Conservation (phyloP, 2,888 invertebrate species). For the Oegoconia quadripuncta region DNA sequence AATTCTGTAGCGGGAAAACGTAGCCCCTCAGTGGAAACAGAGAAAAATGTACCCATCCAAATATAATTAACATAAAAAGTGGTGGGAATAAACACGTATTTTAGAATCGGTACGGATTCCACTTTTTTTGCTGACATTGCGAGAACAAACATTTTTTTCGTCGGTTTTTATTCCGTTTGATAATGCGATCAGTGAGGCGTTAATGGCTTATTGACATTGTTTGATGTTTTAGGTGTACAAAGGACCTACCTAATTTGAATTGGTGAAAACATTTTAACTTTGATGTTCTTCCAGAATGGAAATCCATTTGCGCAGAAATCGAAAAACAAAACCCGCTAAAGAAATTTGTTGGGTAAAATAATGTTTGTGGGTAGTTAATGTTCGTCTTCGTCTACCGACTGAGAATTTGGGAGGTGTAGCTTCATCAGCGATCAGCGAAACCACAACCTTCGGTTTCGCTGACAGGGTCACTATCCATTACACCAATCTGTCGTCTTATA, state of each 20-base stretch:
- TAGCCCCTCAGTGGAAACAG: conserved; percentile 49
- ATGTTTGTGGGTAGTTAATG: too few relatives aligned
- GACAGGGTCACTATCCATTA: too few relatives aligned
- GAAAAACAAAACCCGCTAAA: too few relatives aligned
- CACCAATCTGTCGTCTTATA: too few relatives aligned
- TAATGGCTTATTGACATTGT: neutral
- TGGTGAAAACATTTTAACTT: neutral
- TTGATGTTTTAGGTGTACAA: neutral
- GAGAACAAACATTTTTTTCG: conserved; percentile 1
- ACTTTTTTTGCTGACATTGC: conserved; percentile 1
- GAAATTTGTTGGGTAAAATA: too few relatives aligned
- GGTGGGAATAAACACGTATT: conserved; percentile 51
- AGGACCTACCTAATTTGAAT: neutral
- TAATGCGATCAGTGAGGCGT: neutral
- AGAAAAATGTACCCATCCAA: conserved; percentile 60
- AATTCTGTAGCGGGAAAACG: conserved; percentile 60
- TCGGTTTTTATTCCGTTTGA: conserved; percentile 2
- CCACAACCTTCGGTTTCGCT: too few relatives aligned
- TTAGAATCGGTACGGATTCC: conserved; percentile 29
- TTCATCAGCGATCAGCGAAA: too few relatives aligned
- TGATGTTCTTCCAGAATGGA: neutral
- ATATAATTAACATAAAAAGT: conserved; percentile 65
- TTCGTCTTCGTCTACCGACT: too few relatives aligned
- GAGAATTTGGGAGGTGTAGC: too few relatives aligned
- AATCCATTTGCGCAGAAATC: too few relatives aligned